These are phyloP conservation scores for Graphium colonna DNA, from an alignment of 2,888 invertebrate species.

Conservation along the genomic window DNA sequence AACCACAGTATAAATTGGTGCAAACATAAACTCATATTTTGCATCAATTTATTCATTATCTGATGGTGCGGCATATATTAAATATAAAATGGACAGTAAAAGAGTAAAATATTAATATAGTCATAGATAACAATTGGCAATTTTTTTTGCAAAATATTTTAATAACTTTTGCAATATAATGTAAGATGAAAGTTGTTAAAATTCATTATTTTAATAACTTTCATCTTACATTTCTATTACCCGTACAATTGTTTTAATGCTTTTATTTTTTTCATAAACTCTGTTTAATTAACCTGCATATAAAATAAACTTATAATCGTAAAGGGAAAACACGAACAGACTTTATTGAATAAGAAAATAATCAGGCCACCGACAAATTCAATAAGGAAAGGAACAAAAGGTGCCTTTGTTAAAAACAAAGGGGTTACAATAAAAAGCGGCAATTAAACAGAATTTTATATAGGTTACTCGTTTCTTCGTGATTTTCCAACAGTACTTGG, in stretches of 20 bases:
- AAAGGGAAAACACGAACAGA: not conserved
- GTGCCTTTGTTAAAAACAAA: constrained; percentile 15
- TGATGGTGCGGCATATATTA: not conserved
- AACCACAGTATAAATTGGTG: constrained; percentile 9
- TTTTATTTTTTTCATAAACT: no score
- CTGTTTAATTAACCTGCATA: not conserved
- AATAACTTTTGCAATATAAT: no score
- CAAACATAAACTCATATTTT: not conserved
- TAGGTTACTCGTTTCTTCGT: constrained; percentile 2
- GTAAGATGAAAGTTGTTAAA: no score
- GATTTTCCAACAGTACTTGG: constrained; percentile 2
- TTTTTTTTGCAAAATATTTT: no score
- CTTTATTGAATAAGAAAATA: constrained; percentile 16
- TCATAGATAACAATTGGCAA: no score
- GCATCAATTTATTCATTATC: not conserved
- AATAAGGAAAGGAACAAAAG: constrained; percentile 17
- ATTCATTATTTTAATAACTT: no score
- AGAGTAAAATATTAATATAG: no score
- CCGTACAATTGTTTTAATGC: no score
- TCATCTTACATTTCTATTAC: no score
- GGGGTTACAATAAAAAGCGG: constrained; percentile 17
- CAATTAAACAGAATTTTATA: constrained; percentile 16
- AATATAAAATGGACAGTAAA: not conserved
- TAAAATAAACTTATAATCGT: not conserved
- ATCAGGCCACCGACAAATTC: constrained; percentile 12